Percentiles rank a stretch among this genome's conserved stretches.
Evolutionary conservation across 2,888 invertebrate genomes (phyloP).

Genomic region (Drosophila rubida): DNA sequence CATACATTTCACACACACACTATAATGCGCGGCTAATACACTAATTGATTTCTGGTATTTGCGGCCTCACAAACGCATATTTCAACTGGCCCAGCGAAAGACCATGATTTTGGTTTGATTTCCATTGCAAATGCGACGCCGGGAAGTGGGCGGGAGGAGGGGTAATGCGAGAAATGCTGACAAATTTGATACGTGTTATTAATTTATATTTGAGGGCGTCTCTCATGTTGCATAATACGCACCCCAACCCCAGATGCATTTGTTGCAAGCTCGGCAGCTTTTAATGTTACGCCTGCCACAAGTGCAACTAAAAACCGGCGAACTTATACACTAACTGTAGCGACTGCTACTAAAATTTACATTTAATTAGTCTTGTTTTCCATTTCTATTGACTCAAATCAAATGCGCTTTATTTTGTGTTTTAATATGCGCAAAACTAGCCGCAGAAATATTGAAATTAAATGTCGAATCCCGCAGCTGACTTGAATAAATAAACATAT

Average conservation of each 20-base stretch:
- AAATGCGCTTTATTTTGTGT: neutral
- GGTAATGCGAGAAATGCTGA: constrained; percentile 4
- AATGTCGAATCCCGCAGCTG: neutral
- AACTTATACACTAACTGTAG: neutral
- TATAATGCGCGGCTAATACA: constrained; percentile 14
- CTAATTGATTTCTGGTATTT: constrained; percentile 60
- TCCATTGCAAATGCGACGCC: constrained; percentile 26
- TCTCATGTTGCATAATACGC: neutral
- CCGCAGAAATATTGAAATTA: neutral
- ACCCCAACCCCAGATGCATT: constrained; percentile 25
- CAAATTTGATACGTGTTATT: constrained; percentile 38
- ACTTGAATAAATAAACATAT: constrained; percentile 21
- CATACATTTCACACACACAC: constrained; percentile 1
- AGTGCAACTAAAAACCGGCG: neutral
- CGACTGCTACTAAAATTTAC: no score
- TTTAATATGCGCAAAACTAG: neutral
- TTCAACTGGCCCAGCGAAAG: constrained; percentile 22
- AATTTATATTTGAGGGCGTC: constrained; percentile 25
- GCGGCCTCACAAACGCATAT: constrained; percentile 37
- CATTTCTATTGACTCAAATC: no score
- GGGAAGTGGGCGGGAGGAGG: neutral
- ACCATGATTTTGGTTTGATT: constrained; percentile 34
- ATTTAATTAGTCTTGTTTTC: no score
- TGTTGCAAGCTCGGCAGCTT: constrained; percentile 20
- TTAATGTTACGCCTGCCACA: constrained; percentile 1